Evolutionary conservation across 1,140 invertebrate genomes (phyloP).

Genomic region (Bombus superbus): DNA sequence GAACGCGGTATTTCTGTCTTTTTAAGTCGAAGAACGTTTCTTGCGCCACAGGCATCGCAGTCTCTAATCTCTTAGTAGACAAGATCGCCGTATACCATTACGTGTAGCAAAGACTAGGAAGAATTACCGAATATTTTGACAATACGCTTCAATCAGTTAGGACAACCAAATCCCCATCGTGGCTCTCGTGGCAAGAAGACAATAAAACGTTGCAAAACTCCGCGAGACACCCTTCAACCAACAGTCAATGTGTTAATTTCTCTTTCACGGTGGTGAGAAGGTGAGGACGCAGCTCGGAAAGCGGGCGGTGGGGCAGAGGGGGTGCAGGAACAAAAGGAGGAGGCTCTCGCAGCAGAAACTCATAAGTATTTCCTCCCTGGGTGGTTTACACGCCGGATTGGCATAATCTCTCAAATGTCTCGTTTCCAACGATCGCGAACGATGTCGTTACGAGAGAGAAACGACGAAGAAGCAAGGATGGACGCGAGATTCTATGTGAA

Average conservation of each 20-base stretch:
- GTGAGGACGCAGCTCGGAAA: background rate
- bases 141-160: conserved; percentile 15
- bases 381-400: conserved; percentile 71
- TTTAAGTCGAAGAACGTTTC: background rate
- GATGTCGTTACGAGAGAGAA: conserved; percentile 72
- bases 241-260: conserved; percentile 38
- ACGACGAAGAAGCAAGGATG: conserved; percentile 46
- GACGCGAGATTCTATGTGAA: background rate
- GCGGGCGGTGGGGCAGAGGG: too few relatives aligned
- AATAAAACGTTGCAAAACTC: background rate
- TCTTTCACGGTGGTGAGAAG: conserved; percentile 18
- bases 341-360: conserved; percentile 22
- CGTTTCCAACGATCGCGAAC: conserved; percentile 75
- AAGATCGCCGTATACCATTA: background rate
- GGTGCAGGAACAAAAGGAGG: background rate
- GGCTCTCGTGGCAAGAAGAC: background rate
- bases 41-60: background rate
- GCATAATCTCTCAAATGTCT: conserved; percentile 81
- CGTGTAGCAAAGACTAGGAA: background rate
- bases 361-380: conserved; percentile 45
- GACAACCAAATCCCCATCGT: conserved; percentile 13
- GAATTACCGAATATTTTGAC: conserved; percentile 11
- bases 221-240: conserved; percentile 7
- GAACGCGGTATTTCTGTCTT: background rate
- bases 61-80: background rate